phyloP scores from a whole-genome alignment of 37 sponge, comb jelly and placozoan genomes.

The Ephydatia muelleri region DNA sequence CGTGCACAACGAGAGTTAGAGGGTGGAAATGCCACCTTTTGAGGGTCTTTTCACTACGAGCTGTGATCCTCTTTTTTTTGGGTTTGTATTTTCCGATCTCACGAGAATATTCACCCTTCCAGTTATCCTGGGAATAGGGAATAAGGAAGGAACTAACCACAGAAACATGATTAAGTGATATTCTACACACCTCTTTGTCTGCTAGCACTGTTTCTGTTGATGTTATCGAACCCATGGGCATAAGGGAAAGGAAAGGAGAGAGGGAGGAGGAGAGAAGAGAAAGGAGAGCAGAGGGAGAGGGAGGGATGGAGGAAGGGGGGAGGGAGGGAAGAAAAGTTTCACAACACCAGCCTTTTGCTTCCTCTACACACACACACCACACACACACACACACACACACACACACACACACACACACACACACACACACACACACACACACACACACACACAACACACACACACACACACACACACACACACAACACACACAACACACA shows the following conservation, averaged over 20 bases:
- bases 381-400: neutral
- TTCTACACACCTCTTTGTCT: neutral
- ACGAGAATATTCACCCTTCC: neutral
- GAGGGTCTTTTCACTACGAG: constrained; percentile 27
- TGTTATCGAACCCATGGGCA: too few species aligned
- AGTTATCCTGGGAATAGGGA: neutral
- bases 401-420: neutral
- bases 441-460: neutral
- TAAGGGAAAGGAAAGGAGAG: too few species aligned
- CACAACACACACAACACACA: too few species aligned
- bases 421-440: neutral
- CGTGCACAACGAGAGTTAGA: neutral
- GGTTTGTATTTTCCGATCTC: constrained; percentile 19
- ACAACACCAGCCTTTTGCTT: neutral
- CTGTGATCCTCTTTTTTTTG: constrained; percentile 13
- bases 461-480: neutral
- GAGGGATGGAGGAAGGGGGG: too few species aligned
- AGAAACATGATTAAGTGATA: too few species aligned
- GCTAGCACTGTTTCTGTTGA: constrained; percentile 10
- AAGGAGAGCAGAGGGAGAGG: too few species aligned
- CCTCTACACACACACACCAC: neutral
- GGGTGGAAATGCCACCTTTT: neutral
- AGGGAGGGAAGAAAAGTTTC: too few species aligned
- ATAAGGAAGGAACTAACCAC: too few species aligned
- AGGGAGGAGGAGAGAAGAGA: too few species aligned